These are phyloP conservation scores for Drosophila erecta DNA, from an alignment of 1,140 invertebrate genomes.

Conservation along the genomic window DNA sequence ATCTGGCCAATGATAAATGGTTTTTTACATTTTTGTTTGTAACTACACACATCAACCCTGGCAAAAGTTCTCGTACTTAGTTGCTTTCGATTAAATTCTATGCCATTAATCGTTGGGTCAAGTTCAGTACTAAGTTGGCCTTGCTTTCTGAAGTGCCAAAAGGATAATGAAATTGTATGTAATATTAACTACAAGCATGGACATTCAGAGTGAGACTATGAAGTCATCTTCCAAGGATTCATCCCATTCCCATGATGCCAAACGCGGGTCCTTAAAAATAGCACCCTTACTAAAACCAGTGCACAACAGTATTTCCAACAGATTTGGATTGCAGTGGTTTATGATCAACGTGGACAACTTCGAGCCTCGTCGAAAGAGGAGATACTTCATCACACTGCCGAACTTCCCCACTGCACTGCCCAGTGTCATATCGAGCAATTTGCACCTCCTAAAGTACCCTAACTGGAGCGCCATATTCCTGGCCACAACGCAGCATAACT, in stretches of 20 bases:
- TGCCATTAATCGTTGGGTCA: slow-evolving; percentile 36
- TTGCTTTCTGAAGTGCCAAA: background rate
- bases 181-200: background rate
- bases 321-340: slow-evolving; percentile 1
- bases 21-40: slow-evolving; percentile 18
- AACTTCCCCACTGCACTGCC: background rate
- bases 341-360: background rate
- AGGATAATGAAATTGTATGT: background rate
- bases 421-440: background rate
- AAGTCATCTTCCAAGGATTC: background rate
- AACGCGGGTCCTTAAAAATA: background rate
- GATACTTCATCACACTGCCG: slow-evolving; percentile 7
- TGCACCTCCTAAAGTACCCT: background rate
- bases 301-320: background rate
- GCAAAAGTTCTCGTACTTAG: background rate
- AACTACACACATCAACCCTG: slow-evolving; percentile 11
- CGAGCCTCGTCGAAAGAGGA: background rate
- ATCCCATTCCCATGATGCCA: background rate
- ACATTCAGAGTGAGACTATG: background rate
- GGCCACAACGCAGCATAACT: background rate
- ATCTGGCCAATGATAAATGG: slow-evolving; percentile 64
- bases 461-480: slow-evolving; percentile 15
- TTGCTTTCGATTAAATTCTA: slow-evolving; percentile 14
- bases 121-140: slow-evolving; percentile 30
- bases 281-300: slow-evolving; percentile 15